Base-by-base conservation (phyloP, 30 jellyfish, hydroid and myxozoan genomes). In the Haliclystus octoradiatus region DNA sequence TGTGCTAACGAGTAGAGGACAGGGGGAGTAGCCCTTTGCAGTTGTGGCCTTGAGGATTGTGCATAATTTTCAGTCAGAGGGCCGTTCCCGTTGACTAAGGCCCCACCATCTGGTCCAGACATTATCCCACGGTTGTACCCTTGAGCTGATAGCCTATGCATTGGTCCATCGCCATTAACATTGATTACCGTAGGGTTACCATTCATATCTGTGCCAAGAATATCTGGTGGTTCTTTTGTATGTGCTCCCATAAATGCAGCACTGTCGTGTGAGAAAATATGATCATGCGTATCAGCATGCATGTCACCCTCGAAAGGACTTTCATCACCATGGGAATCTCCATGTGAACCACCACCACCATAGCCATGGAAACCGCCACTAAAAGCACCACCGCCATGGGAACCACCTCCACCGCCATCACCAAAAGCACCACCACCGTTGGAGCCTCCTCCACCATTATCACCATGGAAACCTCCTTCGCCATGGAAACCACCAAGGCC, bases 151-250 rank as follows among this genome's bases (percentile, higher is more conserved):
- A 76, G 61, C 79, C 66, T 66, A 46, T 77, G 72, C 28, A 79
- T 70, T n/a, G 70, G 83, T 3, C 93, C 93, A 22, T 71, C 50
- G 2, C 49, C 75, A 9, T 74, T 81, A 63, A 79, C 73, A 34
- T 70, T 79, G 60, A 49, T 65, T 2, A 71, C 53, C 3, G 83
- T 81, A 2, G 93, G 93, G 31, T 79, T 63, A 13, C 93, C 93
- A 65, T 49, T 57, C 33, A 71, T 71, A 46, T 79, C 93, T 0
- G 84, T 79, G 19, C 93, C 93, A 12, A 79, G 65, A 28, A 79
- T 79, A 31, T 79, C 93, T 3, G 93, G 93, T 1, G 93, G 93
- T 33, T 65, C 84, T 19, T 9, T 5, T 40, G 14, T 9, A 19
- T 40, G 57, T 19, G 57, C 57, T 5, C 57, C 57, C 57, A 40